Evolutionary conservation across 2,888 invertebrate genomes (phyloP).

Genomic region (Thera britannica): DNA sequence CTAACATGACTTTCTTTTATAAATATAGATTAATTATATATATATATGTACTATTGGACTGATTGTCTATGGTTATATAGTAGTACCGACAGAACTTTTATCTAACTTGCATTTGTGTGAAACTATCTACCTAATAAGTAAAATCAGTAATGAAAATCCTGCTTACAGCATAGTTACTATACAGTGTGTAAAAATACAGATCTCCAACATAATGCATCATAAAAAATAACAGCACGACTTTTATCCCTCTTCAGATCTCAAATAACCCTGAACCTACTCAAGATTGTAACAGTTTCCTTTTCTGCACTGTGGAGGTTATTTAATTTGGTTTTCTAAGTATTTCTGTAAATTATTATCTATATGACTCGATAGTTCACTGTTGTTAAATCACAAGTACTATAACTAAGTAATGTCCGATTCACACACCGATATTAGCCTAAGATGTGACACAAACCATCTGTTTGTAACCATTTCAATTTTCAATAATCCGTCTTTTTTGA

Average conservation of each 20-base stretch:
- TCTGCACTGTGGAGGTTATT: no score
- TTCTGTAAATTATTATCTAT: neutral
- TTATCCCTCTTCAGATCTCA: no score
- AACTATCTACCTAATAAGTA: neutral
- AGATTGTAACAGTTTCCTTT: no score
- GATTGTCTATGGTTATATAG: no score
- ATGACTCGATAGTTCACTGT: constrained; percentile 72
- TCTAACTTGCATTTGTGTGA: neutral
- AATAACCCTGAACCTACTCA: no score
- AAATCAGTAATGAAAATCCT: constrained; percentile 25
- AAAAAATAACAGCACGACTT: no score
- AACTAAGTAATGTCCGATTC: constrained; percentile 42
- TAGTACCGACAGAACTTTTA: no score
- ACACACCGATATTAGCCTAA: constrained; percentile 11
- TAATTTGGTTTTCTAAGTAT: neutral
- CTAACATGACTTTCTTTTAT: no score
- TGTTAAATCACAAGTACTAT: constrained; percentile 57
- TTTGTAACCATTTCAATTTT: neutral
- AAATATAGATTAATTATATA: no score
- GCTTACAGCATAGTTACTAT: constrained; percentile 30
- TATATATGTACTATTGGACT: no score
- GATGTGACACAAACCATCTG: neutral
- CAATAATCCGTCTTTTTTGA: neutral
- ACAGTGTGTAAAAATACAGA: constrained; percentile 33
- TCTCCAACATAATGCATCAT: neutral